Percentiles rank a stretch among this genome's conserved stretches.
phyloP scores from a whole-genome alignment of 2,113 vertebrate species.

The Prinia subflava region DNA sequence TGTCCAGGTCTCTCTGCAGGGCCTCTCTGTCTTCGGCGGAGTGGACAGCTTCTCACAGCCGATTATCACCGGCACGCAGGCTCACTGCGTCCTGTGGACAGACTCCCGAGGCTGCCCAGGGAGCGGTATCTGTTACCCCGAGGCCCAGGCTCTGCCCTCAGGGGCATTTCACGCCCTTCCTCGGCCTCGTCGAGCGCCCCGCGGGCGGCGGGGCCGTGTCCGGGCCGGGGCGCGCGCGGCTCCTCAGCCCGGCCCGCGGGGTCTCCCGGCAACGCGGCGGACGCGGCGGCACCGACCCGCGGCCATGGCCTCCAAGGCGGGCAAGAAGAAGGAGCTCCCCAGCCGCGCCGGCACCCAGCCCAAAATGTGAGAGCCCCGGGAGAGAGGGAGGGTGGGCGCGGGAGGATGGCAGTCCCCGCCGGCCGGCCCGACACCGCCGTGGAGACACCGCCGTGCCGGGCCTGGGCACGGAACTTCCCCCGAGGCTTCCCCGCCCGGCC shows the following conservation, averaged over 20 bases:
- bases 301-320: constrained; percentile 4
- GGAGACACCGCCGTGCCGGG: no score
- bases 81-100: rapidly evolving
- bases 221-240: rapidly evolving
- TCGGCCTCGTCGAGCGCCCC: rapidly evolving
- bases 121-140: rapidly evolving
- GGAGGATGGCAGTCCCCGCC: neutral
- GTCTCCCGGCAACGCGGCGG: constrained; percentile 34
- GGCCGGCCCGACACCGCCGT: no score
- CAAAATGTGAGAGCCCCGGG: constrained; percentile 14
- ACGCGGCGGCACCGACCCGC: neutral
- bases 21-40: neutral
- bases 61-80: no score
- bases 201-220: rapidly evolving
- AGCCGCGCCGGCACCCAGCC: neutral
- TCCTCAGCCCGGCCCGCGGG: no score
- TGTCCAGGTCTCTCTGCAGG: neutral
- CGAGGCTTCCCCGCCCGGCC: no score
- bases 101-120: rapidly evolving
- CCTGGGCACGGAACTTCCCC: no score
- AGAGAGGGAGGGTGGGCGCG: neutral
- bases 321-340: neutral
- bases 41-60: neutral
- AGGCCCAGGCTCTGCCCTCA: rapidly evolving
- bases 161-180: rapidly evolving